Base-by-base conservation (phyloP, 2,888 invertebrate genomes). In the Sycophila texana region DNA sequence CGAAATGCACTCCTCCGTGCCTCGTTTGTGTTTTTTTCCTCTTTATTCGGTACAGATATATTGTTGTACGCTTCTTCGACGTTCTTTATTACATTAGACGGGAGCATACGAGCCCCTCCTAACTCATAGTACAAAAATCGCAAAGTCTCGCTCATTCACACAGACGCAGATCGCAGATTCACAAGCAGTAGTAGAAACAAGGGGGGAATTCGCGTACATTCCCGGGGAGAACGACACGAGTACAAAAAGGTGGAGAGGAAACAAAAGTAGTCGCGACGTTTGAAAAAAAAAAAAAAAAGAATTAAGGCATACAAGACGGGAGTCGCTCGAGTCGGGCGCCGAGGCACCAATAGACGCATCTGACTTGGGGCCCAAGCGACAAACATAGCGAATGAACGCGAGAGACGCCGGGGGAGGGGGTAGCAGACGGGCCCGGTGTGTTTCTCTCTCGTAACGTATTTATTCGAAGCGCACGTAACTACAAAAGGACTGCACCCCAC, bases 401-500 rank as follows among this genome's bases (percentile, higher is more conserved):
- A 20, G 22, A 14, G 67, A 51, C 66, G n/a, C 18, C 61, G 63
- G 18, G 18, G 22, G 14, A 2, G 51, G 60, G 26, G 55, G 39
- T 20, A 53, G 51, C 20, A 60, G 10, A 12, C 86, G 87, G 87
- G 88, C 88, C 88, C 87, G 87, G 86, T 89, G 89, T 87, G 83
- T 80, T 80, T 89, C 88, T 86, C 86, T 86, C 85, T 88, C 87
- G 84, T 87, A 89, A 90, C 89, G 89, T 89, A 90, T 88, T 89
- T 89, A 89, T 90, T 89, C 86, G 89, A 89, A 88, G 88, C 87
- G 86, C 85, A 85, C 82, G 85, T 82, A 86, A 85, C 84, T 86
- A 87, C 86, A 88, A 89, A 89, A 88, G 86, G 85, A 86, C 86
- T 85, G 85, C 86, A 86, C 84, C 86, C 87, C 84, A 85, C 80